Conservation (phyloP, 2,888 invertebrate genomes). For the Notodonta ziczac region DNA sequence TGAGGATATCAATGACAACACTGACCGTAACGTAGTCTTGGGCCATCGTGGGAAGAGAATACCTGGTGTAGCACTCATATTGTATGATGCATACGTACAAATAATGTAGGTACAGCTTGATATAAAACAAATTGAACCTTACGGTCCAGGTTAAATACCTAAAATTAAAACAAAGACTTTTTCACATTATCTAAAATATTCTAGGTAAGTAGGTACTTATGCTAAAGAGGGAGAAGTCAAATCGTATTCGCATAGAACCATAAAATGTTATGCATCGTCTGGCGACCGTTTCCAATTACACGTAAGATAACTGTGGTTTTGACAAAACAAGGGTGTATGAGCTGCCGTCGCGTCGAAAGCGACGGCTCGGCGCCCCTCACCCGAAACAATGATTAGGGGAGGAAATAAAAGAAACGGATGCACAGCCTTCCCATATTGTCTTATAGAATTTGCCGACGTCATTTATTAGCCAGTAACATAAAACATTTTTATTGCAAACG, state of each 20-base stretch:
- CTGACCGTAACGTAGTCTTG: no score
- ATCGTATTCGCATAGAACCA: neutral
- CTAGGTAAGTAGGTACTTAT: no score
- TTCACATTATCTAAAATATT: no score
- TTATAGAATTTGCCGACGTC: slow-evolving; percentile 84
- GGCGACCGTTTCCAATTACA: neutral
- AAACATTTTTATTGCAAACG: slow-evolving; percentile 82
- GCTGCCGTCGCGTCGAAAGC: slow-evolving; percentile 66
- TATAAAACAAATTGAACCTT: no score
- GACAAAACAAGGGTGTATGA: slow-evolving; percentile 72
- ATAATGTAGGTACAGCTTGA: no score
- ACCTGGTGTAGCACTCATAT: no score
- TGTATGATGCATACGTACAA: no score
- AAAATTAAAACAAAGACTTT: no score
- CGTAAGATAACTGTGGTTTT: slow-evolving; percentile 32
- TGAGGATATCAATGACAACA: no score
- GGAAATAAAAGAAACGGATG: slow-evolving; percentile 75
- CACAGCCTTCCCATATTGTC: slow-evolving; percentile 80
- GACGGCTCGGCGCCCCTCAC: slow-evolving; percentile 69
- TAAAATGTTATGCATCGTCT: neutral
- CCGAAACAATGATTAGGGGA: slow-evolving; percentile 79
- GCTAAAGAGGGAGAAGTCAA: no score
- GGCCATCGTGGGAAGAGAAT: no score
- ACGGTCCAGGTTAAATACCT: no score
- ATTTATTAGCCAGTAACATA: slow-evolving; percentile 84